Evolutionary conservation across 2,113 vertebrate species (phyloP).

Genomic region (Lophius piscatorius): DNA sequence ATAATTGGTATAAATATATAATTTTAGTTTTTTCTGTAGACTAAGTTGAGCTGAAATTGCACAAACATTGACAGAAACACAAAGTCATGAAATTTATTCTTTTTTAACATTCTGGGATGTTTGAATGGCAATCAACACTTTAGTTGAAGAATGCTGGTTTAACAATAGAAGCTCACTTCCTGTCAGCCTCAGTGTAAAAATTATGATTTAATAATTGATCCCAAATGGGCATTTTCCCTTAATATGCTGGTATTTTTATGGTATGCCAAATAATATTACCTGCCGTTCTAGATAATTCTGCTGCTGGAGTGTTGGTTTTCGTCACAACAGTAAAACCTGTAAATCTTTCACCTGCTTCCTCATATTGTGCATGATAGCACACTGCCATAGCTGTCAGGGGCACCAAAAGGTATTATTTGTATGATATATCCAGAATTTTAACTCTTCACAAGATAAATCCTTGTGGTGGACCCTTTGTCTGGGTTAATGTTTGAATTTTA

Average conservation of each 20-base stretch:
- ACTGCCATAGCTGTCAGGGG: too few species aligned
- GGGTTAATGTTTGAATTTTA: too few species aligned
- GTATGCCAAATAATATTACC: background rate
- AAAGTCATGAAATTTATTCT: background rate
- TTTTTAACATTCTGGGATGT: background rate
- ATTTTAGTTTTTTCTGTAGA: background rate
- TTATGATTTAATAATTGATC: background rate
- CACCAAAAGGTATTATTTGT: too few species aligned
- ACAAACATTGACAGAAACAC: background rate
- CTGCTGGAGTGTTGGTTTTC: background rate
- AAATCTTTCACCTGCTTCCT: too few species aligned
- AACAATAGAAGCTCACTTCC: conserved; percentile 4
- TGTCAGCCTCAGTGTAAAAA: too few species aligned
- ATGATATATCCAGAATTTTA: too few species aligned
- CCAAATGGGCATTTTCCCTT: background rate
- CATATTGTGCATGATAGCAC: too few species aligned
- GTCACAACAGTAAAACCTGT: too few species aligned
- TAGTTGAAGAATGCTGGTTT: background rate
- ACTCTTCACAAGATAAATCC: too few species aligned
- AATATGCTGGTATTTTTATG: background rate
- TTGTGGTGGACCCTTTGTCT: too few species aligned
- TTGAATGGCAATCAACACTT: conserved; percentile 20
- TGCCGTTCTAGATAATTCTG: background rate
- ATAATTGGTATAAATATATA: conserved; percentile 40
- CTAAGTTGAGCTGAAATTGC: too few species aligned